Evolutionary conservation across 2,113 vertebrate genomes (phyloP), one percentile per base, ranked within the genome.

Genomic region (Cyanoderma ruficeps): DNA sequence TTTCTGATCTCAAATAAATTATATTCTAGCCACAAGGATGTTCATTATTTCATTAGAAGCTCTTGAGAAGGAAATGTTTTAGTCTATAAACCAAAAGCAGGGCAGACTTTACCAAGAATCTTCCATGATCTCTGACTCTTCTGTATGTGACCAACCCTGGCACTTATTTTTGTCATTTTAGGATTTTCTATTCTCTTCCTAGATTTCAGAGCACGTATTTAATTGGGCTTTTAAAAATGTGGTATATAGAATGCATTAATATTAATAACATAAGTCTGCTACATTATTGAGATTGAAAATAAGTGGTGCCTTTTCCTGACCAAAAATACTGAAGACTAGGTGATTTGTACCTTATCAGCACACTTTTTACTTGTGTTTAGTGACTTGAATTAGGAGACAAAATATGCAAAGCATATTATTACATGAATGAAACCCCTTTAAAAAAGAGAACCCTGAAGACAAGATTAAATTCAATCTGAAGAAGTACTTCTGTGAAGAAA

Each of bases 141-240:
- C 44, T 47, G 11, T 24, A 15, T n/a, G 17, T 19, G 16, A 78
- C 1, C 8, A 55, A 10, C 2, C 3, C 8, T 37, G 5, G 1
- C n/a, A n/a, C 3, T 52, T 8, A 33, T 61, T 85, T 79, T 59
- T 33, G 33, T 9, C 30, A n/a, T 13, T 13, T 63, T 27, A 83
- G 5, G 24, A 11, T 76, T 88, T 84, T 57, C 20, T 57, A 15
- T 24, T 81, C 2, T 42, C 3, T 49, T 69, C 13, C 14, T 25
- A 28, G 21, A 30, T 77, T 65, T 83, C 19, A 39, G 3, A 80
- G 9, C 3, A 35, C 46, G 2, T 20, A 6, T 72, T 83, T 83
- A 61, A 90, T 7, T 33, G 11, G 19, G 33, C 4, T 33, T 23
- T 39, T 67, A 22, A 53, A 80, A 77, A 69, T 46, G 3, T 30